Evolutionary conservation across 92 coral and sea anemone species (phyloP), one percentile per base, ranked within the genome.

Genomic region (Siderastrea radians): DNA sequence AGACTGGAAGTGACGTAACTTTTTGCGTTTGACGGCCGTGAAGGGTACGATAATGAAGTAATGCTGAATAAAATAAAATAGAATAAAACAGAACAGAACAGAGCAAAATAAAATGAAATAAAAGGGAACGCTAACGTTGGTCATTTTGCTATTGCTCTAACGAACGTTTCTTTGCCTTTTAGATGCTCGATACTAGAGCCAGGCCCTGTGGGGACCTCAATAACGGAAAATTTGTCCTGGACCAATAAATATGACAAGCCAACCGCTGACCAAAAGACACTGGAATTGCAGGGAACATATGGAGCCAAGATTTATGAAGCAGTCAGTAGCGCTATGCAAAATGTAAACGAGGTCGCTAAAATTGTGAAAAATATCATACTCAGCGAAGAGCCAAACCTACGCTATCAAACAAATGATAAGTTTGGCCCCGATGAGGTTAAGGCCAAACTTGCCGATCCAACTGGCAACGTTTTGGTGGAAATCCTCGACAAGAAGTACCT

Each of bases 101-200:
- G n/a, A n/a, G n/a, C n/a, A n/a, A n/a, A n/a, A n/a, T n/a, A n/a
- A n/a, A n/a, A n/a, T n/a, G n/a, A n/a, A n/a, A n/a, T n/a, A n/a
- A n/a, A n/a, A n/a, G n/a, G n/a, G n/a, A n/a, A n/a, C n/a, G n/a
- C n/a, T n/a, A n/a, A n/a, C n/a, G n/a, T n/a, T n/a, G n/a, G n/a
- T n/a, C n/a, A n/a, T n/a, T 44, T 72, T 72, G 54, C 62, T 9
- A 57, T 15, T 9, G 62, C 14, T 57, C 7, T 1, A 48, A n/a
- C n/a, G n/a, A n/a, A n/a, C n/a, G n/a, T n/a, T 68, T 50, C 55
- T 19, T 54, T 76, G 43, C 48, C 47, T 54, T 3, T 0, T 43
- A 82, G 86, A 45, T 82, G 86, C 48, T 68, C 86, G 38, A 7
- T 93, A 44, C 85, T 95, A 58, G 96, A 93, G 63, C 95, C 98